phyloP scores from a whole-genome alignment of 2,888 invertebrate genomes.

The Drosophila birchii region DNA sequence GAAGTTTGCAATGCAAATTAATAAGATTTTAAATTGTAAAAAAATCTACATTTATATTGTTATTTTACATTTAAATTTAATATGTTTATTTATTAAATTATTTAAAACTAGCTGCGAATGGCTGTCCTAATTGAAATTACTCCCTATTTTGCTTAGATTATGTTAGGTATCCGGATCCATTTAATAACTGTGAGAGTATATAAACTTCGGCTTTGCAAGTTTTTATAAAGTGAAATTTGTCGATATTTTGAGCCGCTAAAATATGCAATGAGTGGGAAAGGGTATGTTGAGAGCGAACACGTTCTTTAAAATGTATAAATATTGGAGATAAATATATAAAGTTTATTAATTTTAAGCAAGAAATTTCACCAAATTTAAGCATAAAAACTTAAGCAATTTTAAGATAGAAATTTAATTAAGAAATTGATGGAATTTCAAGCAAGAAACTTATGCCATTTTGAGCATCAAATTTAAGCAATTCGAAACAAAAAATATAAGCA shows the following conservation, averaged over 20 bases:
- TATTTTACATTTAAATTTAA: too few species aligned
- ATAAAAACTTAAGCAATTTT: too few species aligned
- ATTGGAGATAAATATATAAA: background rate
- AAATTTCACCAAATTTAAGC: too few species aligned
- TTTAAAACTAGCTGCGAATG: too few species aligned
- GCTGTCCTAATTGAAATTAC: background rate
- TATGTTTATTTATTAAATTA: too few species aligned
- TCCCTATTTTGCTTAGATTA: background rate
- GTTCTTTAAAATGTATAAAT: background rate
- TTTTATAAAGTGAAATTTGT: conserved; percentile 20
- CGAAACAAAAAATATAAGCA: too few species aligned
- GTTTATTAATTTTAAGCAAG: too few species aligned
- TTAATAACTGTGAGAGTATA: background rate
- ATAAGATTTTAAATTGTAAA: too few species aligned
- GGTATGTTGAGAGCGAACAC: background rate
- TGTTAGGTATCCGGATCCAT: too few species aligned
- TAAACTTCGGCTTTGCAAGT: background rate
- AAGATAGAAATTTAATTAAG: too few species aligned
- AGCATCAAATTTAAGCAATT: background rate
- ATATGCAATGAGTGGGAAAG: background rate
- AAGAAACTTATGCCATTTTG: background rate
- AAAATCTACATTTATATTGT: too few species aligned
- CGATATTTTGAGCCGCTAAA: conserved; percentile 14
- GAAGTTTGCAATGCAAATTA: background rate
- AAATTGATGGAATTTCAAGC: too few species aligned